A percentile compares a stretch with the other conserved stretches of the same genome.
These are phyloP conservation scores for Dryocosmus kuriphilus DNA, from an alignment of 2,888 invertebrate genomes.

Conservation along the genomic window DNA sequence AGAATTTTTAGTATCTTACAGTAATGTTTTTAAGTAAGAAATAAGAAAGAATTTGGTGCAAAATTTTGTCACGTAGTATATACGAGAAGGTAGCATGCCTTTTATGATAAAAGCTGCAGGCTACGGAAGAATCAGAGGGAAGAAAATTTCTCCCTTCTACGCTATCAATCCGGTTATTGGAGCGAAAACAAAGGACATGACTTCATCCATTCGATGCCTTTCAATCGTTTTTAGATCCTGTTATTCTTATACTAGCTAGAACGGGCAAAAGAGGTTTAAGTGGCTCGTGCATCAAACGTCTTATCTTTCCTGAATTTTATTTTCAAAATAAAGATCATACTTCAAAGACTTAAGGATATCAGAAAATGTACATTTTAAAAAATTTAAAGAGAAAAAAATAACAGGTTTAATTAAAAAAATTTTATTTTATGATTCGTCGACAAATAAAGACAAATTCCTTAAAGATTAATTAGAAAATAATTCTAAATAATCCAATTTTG, in stretches of 20 bases:
- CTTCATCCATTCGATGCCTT: slow-evolving; percentile 23
- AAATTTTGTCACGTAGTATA: background rate
- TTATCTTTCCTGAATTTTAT: slow-evolving; percentile 14
- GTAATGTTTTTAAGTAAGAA: background rate
- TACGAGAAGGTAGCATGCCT: background rate
- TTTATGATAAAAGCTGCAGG: slow-evolving; percentile 12
- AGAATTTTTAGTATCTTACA: background rate
- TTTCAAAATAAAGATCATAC: background rate
- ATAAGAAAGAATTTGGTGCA: background rate
- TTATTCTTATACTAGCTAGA: slow-evolving; percentile 27
- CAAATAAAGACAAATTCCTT: too few species aligned
- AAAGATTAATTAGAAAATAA: too few species aligned
- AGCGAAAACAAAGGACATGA: slow-evolving; percentile 36
- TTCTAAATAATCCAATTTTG: too few species aligned
- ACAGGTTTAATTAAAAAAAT: too few species aligned
- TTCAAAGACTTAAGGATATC: background rate
- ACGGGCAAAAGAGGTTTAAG: slow-evolving; percentile 10
- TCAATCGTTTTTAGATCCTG: slow-evolving; percentile 31
- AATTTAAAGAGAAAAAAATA: background rate
- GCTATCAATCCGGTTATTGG: slow-evolving; percentile 29
- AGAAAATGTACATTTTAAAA: background rate
- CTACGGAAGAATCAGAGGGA: slow-evolving; percentile 16
- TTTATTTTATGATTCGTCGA: too few species aligned
- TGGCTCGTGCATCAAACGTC: slow-evolving; percentile 16
- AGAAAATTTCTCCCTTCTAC: slow-evolving; percentile 12